Conservation (phyloP, 2,797 vertebrate genomes). For the Pteronotus mesoamericanus region DNA sequence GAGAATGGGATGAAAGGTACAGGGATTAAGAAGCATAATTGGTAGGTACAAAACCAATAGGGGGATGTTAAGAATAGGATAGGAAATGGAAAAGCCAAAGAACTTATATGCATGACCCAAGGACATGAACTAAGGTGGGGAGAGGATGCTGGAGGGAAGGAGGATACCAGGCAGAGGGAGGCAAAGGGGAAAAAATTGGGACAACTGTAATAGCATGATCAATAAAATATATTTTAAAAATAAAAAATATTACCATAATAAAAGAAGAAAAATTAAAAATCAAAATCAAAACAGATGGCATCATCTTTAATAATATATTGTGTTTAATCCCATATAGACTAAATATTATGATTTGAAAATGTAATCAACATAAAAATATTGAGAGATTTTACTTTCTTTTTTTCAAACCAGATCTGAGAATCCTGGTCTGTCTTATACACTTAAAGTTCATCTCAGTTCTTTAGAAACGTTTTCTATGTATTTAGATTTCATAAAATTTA, state of each 20-base stretch:
- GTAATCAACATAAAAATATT: neutral
- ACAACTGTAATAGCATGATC: neutral
- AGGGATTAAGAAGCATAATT: too few relatives aligned
- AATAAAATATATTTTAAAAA: neutral
- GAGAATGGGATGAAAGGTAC: too few relatives aligned
- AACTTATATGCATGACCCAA: too few relatives aligned
- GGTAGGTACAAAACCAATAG: too few relatives aligned
- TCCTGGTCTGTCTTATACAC: neutral
- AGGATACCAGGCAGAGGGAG: too few relatives aligned
- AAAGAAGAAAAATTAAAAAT: neutral
- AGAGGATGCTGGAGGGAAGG: too few relatives aligned
- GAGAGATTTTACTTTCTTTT: neutral
- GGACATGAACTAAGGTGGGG: neutral
- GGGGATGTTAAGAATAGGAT: too few relatives aligned
- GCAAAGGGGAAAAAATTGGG: too few relatives aligned
- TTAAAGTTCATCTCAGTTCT: neutral
- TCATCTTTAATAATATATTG: neutral
- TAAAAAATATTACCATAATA: neutral
- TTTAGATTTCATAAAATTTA: neutral
- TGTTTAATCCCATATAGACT: neutral
- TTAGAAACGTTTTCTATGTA: neutral
- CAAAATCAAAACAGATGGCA: neutral
- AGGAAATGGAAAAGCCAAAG: too few relatives aligned
- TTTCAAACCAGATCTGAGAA: neutral
- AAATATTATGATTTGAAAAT: neutral